Base-by-base conservation (phyloP, 2,888 invertebrate species). In the Hypomecis punctinalis region DNA sequence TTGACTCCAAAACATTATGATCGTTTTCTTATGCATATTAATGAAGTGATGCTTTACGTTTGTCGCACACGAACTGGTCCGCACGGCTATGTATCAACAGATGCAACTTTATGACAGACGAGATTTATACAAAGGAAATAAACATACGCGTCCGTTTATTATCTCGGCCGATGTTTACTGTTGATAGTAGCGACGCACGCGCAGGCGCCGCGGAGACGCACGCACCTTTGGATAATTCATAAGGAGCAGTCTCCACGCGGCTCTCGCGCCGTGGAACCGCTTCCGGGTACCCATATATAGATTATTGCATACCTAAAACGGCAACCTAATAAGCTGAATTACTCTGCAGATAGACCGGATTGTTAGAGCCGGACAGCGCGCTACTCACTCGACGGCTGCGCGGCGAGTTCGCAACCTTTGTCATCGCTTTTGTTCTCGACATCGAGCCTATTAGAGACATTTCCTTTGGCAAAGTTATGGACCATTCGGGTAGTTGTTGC, bases 161-260 rank as follows among this genome's bases (percentile, higher is more conserved):
- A 85, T 87, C 84, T 81, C 78, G 72, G 60, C 68, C 73, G 69
- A 76, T 86, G 87, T 86, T 86, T 87, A 84, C 83, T 82, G 80
- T 80, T 77, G 76, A 72, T 57, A 76, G 71, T 72, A 76, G 85
- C 84, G 71, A 76, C 88, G 88, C 82, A 79, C 74, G 76, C 72
- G 75, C 83, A 62, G 79, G 84, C 85, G 86, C 83, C 90, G 86
- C 85, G 82, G 72, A 75, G 90, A 80, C 89, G 89, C 83, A 79
- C 75, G 76, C 71, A 71, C 83, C 78, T 83, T 90, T 91, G 91
- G 90, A 85, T 92, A 90, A 91, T 92, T 92, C 91, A 92, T 92
- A 86, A 90, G 85, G 82, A 81, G 83, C 77, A 81, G 83, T 47
- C 42, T 6, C 53, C n/a, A 52, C 46, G 35, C 51, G 9, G 51